These are phyloP conservation scores for Polydrusus cervinus DNA, from an alignment of 2,888 invertebrate genomes.

Conservation along the genomic window DNA sequence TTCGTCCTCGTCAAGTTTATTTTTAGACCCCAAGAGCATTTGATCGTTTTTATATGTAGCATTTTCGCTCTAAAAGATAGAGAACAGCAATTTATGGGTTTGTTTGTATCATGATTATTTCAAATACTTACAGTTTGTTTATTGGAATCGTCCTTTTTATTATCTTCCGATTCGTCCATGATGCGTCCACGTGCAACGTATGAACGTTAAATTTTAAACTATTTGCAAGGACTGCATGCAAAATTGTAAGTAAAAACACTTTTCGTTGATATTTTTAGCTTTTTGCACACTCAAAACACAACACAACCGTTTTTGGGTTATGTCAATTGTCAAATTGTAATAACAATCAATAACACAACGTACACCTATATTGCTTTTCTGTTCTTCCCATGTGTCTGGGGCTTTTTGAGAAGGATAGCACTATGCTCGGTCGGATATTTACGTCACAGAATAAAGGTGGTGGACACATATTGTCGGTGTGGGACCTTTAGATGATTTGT, in stretches of 20 bases:
- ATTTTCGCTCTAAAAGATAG: background rate
- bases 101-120: constrained; percentile 14
- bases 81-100: background rate
- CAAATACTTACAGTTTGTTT: constrained; percentile 18
- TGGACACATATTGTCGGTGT: too few relatives aligned
- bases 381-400: too few relatives aligned
- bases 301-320: constrained; percentile 29
- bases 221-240: background rate
- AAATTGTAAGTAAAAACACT: background rate
- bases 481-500: too few relatives aligned
- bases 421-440: too few relatives aligned
- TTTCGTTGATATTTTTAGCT: constrained; percentile 11
- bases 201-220: background rate
- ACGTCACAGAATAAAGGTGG: too few relatives aligned
- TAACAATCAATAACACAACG: too few relatives aligned
- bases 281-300: constrained; percentile 31
- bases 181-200: background rate
- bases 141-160: constrained; percentile 21
- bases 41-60: constrained; percentile 9
- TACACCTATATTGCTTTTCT: too few relatives aligned
- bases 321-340: constrained; percentile 1
- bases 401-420: too few relatives aligned
- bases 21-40: background rate
- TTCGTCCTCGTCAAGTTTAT: constrained; percentile 23
- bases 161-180: constrained; percentile 27